phyloP scores from a whole-genome alignment of 2,888 invertebrate species.

The Formica aserva region DNA sequence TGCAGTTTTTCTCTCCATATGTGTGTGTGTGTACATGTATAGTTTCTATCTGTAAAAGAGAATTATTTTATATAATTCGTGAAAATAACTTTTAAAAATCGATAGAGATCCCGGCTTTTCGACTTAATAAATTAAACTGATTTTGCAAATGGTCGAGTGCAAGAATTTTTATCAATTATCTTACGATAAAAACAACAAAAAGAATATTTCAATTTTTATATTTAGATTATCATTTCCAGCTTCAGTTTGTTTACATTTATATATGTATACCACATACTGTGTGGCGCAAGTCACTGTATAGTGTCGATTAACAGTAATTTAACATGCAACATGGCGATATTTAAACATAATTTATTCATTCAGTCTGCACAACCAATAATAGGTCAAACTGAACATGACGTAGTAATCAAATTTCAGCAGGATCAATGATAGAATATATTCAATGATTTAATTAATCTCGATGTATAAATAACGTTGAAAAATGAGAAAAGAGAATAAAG shows the following conservation, averaged over 20 bases:
- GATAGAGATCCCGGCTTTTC: neutral
- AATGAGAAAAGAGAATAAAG: neutral
- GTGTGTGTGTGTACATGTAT: neutral
- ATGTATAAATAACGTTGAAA: neutral
- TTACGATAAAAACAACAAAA: neutral
- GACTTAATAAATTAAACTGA: neutral
- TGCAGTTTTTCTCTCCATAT: neutral
- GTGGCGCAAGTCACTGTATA: neutral
- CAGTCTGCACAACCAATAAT: conserved; percentile 26
- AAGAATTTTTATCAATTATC: neutral
- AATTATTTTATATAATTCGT: neutral
- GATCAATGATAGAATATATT: conserved; percentile 9
- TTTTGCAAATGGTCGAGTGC: neutral
- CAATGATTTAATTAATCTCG: conserved; percentile 13
- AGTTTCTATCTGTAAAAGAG: neutral
- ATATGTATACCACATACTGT: neutral
- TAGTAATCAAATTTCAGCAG: conserved; percentile 7
- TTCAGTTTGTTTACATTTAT: conserved; percentile 7
- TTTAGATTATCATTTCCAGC: neutral
- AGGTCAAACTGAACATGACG: conserved; percentile 11
- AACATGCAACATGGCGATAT: conserved; percentile 39
- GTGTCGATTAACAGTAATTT: conserved; percentile 29
- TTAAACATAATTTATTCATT: conserved; percentile 45
- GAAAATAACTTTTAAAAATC: neutral
- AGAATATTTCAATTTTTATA: conserved; percentile 4